phyloP scores from a whole-genome alignment of 2,797 vertebrate genomes.

The Phataginus tetradactyla region DNA sequence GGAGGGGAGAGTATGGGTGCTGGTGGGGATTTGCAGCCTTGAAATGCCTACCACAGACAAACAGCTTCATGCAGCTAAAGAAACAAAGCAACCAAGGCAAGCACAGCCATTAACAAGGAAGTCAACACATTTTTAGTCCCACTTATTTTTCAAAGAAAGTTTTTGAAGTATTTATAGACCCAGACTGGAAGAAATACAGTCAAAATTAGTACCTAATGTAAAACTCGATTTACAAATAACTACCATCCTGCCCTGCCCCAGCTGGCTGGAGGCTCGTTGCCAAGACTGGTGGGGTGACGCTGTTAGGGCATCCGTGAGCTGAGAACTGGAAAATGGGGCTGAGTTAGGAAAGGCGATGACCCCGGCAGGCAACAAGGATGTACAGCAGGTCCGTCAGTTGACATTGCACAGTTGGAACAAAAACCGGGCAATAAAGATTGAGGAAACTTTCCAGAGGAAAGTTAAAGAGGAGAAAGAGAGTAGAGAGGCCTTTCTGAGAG shows the following conservation, averaged over 20 bases:
- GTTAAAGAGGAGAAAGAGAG: neutral
- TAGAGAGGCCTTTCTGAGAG: neutral
- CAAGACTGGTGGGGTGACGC: fast-evolving
- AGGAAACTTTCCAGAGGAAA: neutral
- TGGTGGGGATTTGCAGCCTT: fast-evolving
- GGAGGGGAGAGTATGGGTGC: neutral
- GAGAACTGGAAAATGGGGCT: neutral
- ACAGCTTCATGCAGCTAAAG: neutral
- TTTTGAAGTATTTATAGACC: neutral
- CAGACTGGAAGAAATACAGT: neutral
- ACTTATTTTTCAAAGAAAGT: neutral
- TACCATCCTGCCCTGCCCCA: neutral
- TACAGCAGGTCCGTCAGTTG: neutral
- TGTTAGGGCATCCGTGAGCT: neutral
- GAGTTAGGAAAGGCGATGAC: neutral
- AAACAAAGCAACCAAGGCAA: neutral
- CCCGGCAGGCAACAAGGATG: neutral
- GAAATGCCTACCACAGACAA: neutral
- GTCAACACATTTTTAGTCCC: neutral
- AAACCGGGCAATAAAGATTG: neutral
- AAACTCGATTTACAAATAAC: neutral
- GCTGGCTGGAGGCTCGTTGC: too few relatives aligned
- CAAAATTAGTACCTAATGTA: neutral
- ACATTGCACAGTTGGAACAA: neutral
- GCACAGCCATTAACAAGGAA: neutral